Evolutionary conservation across 2,888 invertebrate genomes (phyloP).

Genomic region (Orthonychiurus folsomi): DNA sequence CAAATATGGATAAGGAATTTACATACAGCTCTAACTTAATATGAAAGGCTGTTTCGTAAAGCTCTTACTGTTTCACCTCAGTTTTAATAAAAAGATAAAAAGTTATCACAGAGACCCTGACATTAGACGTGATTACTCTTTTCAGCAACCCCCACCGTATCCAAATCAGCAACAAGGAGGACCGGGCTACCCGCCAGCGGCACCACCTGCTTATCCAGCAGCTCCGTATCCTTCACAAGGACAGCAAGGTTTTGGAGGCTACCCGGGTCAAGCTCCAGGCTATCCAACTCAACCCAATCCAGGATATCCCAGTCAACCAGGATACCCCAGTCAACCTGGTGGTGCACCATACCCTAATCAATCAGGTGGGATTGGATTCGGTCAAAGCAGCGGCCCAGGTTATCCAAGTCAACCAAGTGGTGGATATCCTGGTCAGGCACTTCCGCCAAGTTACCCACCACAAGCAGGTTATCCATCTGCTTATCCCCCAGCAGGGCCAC

Average conservation of each 20-base stretch:
- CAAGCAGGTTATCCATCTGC: slow-evolving; percentile 11
- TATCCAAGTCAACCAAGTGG: slow-evolving; percentile 21
- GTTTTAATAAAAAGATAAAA: too few species aligned
- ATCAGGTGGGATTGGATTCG: neutral
- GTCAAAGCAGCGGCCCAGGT: slow-evolving; percentile 7
- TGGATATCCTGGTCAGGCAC: slow-evolving; percentile 10
- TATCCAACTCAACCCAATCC: neutral
- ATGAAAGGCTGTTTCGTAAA: too few species aligned
- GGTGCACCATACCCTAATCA: neutral
- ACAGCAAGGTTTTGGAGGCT: neutral
- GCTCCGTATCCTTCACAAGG: neutral
- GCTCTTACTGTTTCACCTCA: too few species aligned
- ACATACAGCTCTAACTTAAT: too few species aligned
- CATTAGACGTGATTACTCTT: too few species aligned
- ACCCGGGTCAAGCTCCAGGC: neutral
- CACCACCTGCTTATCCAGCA: neutral
- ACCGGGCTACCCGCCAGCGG: neutral
- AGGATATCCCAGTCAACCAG: slow-evolving; percentile 3
- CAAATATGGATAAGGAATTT: too few species aligned
- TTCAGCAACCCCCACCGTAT: neutral
- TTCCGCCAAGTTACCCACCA: slow-evolving; percentile 4
- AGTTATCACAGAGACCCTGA: too few species aligned
- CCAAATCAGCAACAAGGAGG: neutral
- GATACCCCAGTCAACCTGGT: slow-evolving; percentile 7
- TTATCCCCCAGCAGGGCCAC: slow-evolving; percentile 9